Base-by-base conservation (phyloP, 2,113 vertebrate genomes). In the Tympanuchus pallidicinctus region DNA sequence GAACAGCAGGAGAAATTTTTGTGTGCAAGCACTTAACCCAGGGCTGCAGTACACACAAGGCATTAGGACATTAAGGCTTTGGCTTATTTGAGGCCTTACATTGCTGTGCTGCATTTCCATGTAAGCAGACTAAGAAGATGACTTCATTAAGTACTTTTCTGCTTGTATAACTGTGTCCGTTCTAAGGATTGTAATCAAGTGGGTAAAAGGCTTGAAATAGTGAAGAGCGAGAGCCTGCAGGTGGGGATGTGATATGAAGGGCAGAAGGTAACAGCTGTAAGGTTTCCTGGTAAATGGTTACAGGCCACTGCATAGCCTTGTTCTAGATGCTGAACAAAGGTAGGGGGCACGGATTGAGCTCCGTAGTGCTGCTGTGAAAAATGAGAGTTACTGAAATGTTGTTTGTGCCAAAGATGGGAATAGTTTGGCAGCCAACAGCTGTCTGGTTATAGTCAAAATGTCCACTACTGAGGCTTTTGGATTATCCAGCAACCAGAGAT, bases 401-500 rank as follows among this genome's bases (percentile, higher is more conserved):
- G 60, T 36, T 77, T 18, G 0, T 32, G 75, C 89, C 88, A 86
- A 97, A 96, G 87, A 92, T 80, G 95, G 54, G 88, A 92, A 88
- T 87, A 65, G 79, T 96, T 97, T 45, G 90, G 86, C 96, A 95
- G 95, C 76, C 86, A 88, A 88, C 43, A 95, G 94, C 90, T 92
- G 80, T 97, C 96, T 97, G 98, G 92, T 97, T 97, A 78, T 60
- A 96, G 95, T 97, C 96, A 97, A 82, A 89, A 78, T 70, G 95
- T 83, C 86, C 93, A 63, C 61, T 93, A 20, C 69, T 25, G 83
- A 95, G 95, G 78, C 81, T 93, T 95, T 95, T 64, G 82, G 92
- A 93, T 91, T 90, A 80, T 66, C 67, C 93, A 95, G 47, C 48
- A 84, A 90, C 88, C 96, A 94, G 89, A 96, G 91, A 94, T 96